Conservation (phyloP, 1,140 invertebrate species). For the Lordiphosa clarofinis region DNA sequence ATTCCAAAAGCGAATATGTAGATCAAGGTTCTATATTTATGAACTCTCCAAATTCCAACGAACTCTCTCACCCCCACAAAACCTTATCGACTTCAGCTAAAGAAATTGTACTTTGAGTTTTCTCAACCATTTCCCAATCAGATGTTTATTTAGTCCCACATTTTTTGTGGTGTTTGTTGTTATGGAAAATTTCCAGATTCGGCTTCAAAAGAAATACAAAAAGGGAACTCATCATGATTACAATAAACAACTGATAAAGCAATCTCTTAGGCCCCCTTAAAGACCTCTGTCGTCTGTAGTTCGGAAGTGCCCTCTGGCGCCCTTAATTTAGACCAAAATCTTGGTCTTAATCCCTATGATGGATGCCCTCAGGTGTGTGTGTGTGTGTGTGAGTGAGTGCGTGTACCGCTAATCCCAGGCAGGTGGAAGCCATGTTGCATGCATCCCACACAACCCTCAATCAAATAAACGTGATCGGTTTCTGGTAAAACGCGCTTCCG, state of each 20-base stretch:
- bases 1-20: too few relatives aligned
- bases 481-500: too few relatives aligned
- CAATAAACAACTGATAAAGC: constrained; percentile 21
- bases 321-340: constrained; percentile 11
- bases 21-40: too few relatives aligned
- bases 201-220: background rate
- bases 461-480: background rate
- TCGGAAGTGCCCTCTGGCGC: background rate
- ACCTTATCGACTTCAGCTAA: constrained; percentile 6
- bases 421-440: constrained; percentile 11
- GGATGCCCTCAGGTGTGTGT: constrained; percentile 27
- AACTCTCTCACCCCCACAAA: too few relatives aligned
- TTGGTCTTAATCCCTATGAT: constrained; percentile 24
- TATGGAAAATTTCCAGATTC: constrained; percentile 6
- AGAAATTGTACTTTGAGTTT: constrained; percentile 8
- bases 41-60: too few relatives aligned
- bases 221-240: constrained; percentile 16
- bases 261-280: constrained; percentile 1
- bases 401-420: constrained; percentile 8
- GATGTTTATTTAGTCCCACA: constrained; percentile 12
- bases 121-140: constrained; percentile 1
- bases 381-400: background rate
- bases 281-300: background rate
- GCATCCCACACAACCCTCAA: constrained; percentile 3
- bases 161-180: background rate